These are phyloP conservation scores for Drosophila paramelanica DNA, from an alignment of 2,888 invertebrate species.

Conservation along the genomic window DNA sequence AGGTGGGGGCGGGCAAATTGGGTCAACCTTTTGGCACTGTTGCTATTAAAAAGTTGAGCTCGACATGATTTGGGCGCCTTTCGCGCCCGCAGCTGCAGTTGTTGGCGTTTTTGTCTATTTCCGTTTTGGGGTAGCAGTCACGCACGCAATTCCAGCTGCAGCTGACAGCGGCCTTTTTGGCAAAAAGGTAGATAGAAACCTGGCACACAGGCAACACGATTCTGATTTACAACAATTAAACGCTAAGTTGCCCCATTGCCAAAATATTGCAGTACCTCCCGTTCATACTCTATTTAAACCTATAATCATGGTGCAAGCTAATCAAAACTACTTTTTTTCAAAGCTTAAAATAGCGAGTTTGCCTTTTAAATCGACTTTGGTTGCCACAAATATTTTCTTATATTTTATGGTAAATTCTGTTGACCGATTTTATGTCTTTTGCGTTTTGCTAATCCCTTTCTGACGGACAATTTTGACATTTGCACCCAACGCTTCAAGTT, in stretches of 20 bases:
- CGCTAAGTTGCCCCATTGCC: not conserved
- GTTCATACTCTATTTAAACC: too few relatives aligned
- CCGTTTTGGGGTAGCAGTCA: conserved; percentile 51
- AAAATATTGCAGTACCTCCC: not conserved
- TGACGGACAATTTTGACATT: conserved; percentile 27
- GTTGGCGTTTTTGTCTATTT: conserved; percentile 33
- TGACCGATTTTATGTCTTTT: not conserved
- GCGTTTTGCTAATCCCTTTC: conserved; percentile 2
- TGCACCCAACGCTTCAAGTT: conserved; percentile 19
- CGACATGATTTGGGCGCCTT: conserved; percentile 60
- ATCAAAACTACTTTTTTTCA: too few relatives aligned
- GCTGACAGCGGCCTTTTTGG: conserved; percentile 23
- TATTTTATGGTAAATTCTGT: not conserved
- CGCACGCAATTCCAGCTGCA: conserved; percentile 48
- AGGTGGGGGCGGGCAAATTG: conserved; percentile 48
- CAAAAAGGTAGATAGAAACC: conserved; percentile 36
- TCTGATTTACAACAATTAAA: conserved; percentile 27
- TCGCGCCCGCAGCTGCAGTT: conserved; percentile 21
- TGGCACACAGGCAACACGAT: conserved; percentile 23
- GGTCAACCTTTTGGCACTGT: conserved; percentile 62
- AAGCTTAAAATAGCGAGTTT: too few relatives aligned
- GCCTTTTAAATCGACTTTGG: too few relatives aligned
- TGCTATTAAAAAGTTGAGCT: conserved; percentile 44
- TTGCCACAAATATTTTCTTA: not conserved
- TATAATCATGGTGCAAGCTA: too few relatives aligned